Percentiles rank a stretch among this genome's conserved stretches.
phyloP scores from a whole-genome alignment of 30 jellyfish, hydroid and myxozoan species.

The Mastigias papua region DNA sequence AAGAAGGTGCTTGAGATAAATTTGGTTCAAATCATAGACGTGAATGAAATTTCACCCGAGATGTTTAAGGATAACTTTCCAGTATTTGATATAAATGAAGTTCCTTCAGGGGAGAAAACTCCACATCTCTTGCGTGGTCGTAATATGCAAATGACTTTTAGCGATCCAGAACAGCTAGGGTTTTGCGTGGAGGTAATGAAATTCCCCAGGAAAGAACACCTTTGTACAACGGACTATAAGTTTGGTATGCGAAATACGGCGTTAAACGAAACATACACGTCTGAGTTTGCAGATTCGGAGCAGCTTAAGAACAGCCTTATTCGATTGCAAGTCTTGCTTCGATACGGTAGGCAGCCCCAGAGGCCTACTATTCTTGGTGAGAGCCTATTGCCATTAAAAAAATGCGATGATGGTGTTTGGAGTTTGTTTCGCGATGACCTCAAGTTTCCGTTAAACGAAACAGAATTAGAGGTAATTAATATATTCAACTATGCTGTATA shows the following conservation, averaged over 20 bases:
- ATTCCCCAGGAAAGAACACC: constrained; percentile 56
- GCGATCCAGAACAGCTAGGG: constrained; percentile 59
- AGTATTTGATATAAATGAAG: constrained; percentile 26
- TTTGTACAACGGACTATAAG: constrained; percentile 53
- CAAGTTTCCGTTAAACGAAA: constrained; percentile 63
- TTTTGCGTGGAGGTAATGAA: constrained; percentile 56
- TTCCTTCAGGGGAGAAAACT: constrained; percentile 3
- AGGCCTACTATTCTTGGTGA: constrained; percentile 84
- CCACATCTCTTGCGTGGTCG: constrained; percentile 54
- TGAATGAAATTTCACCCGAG: constrained; percentile 64
- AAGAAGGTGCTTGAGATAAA: constrained; percentile 33
- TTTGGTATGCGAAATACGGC: constrained; percentile 52
- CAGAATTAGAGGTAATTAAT: constrained; percentile 57
- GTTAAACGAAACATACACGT: constrained; percentile 57
- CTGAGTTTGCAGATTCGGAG: constrained; percentile 14
- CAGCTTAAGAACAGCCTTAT: constrained; percentile 32
- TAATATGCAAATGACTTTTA: constrained; percentile 27
- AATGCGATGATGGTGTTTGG: constrained; percentile 18
- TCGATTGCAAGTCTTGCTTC: constrained; percentile 72
- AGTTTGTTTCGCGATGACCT: constrained; percentile 43
- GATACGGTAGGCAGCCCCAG: constrained; percentile 65
- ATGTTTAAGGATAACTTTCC: constrained; percentile 48
- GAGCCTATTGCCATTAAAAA: constrained; percentile 44
- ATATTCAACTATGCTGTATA: no score
- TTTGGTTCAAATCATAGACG: constrained; percentile 46